Base-by-base conservation (phyloP, 2,888 invertebrate genomes). In the Cloeon dipterum region DNA sequence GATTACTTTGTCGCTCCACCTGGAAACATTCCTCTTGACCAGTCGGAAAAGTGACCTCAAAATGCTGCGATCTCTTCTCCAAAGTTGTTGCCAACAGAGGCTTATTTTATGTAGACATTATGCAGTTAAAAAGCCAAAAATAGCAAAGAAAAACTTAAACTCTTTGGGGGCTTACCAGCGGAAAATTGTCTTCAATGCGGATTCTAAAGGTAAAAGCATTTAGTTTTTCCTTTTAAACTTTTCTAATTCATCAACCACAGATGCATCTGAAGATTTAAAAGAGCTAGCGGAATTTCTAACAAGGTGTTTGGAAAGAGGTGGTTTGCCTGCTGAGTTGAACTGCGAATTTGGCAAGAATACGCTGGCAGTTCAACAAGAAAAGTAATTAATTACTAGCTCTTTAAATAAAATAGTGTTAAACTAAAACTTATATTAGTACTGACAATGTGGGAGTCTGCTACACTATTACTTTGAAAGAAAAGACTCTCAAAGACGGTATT, bases 1-100 rank as follows among this genome's bases (percentile, higher is more conserved):
- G 83, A 85, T 47, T 91, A 88, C 54, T 91, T 86, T 62, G 75
- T 89, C 11, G 78, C 82, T 20, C 91, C 91, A 7, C 77, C 77
- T 13, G 86, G 88, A 45, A 82, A 83, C 53, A 76, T 81, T 47
- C 76, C 79, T 1, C 50, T 79, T 51, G 69, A 70, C 49, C 56
- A 61, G 45, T 49, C 72, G 37, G 82, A 81, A 2, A 63, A 83
- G 7, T 74, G 77, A 5, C 85, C 76, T 50, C 70, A 62, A 79
- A 36, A 57, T 75, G n/a, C 54, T 88, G 14, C 18, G 20, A 32
- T n/a, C n/a, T n/a, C n/a, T n/a, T n/a, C n/a, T n/a, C n/a, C n/a
- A n/a, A n/a, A n/a, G n/a, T 25, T 8, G 25, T n/a, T n/a, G n/a
- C n/a, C n/a, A n/a, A n/a, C n/a, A n/a, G n/a, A n/a, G n/a, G n/a